phyloP scores from a whole-genome alignment of 2,797 vertebrate genomes.

The Gallirallus australis region DNA sequence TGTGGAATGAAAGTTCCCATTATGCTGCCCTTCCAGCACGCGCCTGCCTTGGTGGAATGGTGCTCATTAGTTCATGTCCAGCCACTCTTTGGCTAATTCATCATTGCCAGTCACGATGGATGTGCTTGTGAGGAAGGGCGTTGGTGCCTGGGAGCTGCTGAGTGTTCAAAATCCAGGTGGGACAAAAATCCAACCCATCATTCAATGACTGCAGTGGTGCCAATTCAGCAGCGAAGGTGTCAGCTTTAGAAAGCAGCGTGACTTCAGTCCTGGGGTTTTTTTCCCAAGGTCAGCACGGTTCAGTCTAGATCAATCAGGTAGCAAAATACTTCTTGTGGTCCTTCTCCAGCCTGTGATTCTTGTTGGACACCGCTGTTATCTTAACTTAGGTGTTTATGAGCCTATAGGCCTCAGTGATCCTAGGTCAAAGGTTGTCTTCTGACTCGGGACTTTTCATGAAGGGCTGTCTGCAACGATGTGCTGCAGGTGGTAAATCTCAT shows the following conservation, averaged over 20 bases:
- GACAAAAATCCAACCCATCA: slow-evolving; percentile 25
- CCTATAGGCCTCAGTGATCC: rapidly evolving
- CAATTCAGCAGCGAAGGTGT: not conserved
- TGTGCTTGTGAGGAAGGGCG: not conserved
- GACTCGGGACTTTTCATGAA: not conserved
- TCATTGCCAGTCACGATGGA: slow-evolving; percentile 38
- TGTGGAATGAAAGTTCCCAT: slow-evolving; percentile 35
- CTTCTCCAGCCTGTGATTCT: not conserved
- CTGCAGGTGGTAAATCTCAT: not conserved
- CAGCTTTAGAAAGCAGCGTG: not conserved
- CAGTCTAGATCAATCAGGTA: not conserved
- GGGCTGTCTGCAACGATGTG: not conserved
- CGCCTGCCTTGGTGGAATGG: not conserved
- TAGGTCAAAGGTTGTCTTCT: not conserved
- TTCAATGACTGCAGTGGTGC: not conserved
- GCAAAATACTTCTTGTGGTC: not conserved
- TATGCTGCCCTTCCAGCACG: not conserved
- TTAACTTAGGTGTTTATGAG: not conserved
- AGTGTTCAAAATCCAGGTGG: slow-evolving; percentile 50
- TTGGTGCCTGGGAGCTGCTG: slow-evolving; percentile 30
- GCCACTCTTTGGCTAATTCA: slow-evolving; percentile 31
- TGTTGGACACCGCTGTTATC: not conserved
- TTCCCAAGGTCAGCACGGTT: not conserved
- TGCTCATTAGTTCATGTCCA: slow-evolving; percentile 51
- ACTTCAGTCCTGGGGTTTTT: not conserved